phyloP scores from a whole-genome alignment of 2,888 invertebrate species.

The Standfussiana lucernea region DNA sequence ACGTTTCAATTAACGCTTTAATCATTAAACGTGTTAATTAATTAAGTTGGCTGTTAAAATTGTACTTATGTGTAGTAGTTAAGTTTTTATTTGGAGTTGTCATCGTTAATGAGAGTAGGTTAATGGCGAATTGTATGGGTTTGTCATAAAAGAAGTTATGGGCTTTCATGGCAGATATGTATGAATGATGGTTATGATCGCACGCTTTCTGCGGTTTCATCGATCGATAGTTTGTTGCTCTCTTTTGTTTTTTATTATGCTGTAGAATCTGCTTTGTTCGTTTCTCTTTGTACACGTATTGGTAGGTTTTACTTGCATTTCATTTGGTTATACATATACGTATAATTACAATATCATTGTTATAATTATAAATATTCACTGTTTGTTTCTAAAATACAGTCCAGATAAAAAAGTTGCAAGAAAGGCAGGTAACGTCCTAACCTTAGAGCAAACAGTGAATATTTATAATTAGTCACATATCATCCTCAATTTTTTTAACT shows the following conservation, averaged over 20 bases:
- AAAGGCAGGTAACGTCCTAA: too few relatives aligned
- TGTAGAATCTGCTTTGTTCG: neutral
- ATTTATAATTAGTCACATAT: too few relatives aligned
- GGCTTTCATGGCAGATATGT: neutral
- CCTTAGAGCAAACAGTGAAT: neutral
- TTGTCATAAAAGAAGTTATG: constrained; percentile 29
- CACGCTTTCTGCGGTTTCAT: constrained; percentile 32
- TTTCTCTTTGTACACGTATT: neutral
- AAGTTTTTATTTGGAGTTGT: constrained; percentile 37
- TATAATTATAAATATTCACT: too few relatives aligned
- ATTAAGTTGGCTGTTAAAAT: constrained; percentile 45
- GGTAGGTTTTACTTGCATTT: neutral
- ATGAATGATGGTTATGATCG: constrained; percentile 30
- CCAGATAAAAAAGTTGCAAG: too few relatives aligned
- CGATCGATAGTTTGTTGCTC: constrained; percentile 5
- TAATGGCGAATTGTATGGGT: constrained; percentile 30
- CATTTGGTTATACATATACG: too few relatives aligned
- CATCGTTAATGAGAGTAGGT: constrained; percentile 25
- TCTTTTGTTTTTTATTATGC: neutral
- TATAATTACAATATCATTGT: too few relatives aligned
- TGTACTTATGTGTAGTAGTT: constrained; percentile 24
- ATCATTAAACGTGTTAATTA: constrained; percentile 44
- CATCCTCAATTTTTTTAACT: neutral
- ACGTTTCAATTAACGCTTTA: constrained; percentile 41
- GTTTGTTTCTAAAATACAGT: too few relatives aligned